Conservation (phyloP, 2,797 vertebrate species). For the Intellagama lesueurii region DNA sequence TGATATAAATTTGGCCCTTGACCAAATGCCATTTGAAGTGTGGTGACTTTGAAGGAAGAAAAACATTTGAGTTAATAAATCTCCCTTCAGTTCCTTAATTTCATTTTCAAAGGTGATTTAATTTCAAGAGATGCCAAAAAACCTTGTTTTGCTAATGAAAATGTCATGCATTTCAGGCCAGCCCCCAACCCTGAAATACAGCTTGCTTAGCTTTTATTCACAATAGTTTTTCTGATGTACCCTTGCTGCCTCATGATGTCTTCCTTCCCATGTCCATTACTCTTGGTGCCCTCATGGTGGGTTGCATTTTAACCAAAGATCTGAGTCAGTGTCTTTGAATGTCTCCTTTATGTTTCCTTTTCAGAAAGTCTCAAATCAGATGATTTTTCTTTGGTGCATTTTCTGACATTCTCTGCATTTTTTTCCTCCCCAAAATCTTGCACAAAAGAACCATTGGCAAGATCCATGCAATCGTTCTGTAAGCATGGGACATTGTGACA, state of each 20-base stretch:
- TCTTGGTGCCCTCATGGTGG: neutral
- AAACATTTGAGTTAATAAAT: neutral
- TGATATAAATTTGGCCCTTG: neutral
- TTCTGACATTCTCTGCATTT: neutral
- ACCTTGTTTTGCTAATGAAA: conserved; percentile 4
- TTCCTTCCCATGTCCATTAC: neutral
- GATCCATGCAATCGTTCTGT: neutral
- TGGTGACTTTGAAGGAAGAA: neutral
- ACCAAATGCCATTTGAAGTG: neutral
- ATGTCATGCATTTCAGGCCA: neutral
- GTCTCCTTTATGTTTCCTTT: conserved; percentile 11
- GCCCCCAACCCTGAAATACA: neutral
- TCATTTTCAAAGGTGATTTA: conserved; percentile 16
- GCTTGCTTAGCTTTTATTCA: neutral
- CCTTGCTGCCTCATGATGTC: neutral
- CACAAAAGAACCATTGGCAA: neutral
- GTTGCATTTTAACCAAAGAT: conserved; percentile 16
- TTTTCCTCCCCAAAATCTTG: neutral
- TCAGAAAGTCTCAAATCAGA: conserved; percentile 1
- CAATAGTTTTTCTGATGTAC: neutral
- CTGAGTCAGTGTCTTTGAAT: neutral
- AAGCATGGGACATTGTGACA: neutral
- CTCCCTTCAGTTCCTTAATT: neutral
- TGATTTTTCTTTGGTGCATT: neutral
- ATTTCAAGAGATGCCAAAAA: conserved; percentile 21